phyloP scores from a whole-genome alignment of 2,113 vertebrate genomes.

The Potamarius usumacintae region DNA sequence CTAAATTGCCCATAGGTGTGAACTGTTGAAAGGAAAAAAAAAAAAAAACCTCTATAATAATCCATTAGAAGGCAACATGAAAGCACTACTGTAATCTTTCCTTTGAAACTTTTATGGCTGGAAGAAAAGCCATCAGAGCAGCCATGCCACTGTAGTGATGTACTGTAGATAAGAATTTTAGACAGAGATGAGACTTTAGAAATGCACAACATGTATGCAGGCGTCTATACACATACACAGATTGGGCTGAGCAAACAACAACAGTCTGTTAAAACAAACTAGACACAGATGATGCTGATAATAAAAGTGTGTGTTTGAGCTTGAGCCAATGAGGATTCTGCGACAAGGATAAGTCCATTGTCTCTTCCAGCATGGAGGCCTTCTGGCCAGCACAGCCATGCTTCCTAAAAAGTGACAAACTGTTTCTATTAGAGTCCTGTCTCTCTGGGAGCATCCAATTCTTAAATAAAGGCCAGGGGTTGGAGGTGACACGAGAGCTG shows the following conservation, averaged over 20 bases:
- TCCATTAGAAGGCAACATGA: no score
- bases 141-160: neutral
- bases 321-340: neutral
- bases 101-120: no score
- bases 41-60: no score
- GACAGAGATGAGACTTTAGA: neutral
- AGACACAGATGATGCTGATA: conserved; percentile 1
- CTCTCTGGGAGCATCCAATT: conserved; percentile 38
- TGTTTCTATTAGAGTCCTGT: conserved; percentile 44
- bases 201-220: neutral
- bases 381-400: conserved; percentile 26
- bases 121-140: no score
- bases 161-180: neutral
- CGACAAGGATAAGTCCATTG: conserved; percentile 23
- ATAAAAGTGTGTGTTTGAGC: neutral
- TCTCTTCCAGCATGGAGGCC: neutral
- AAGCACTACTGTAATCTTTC: no score
- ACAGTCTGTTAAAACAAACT: neutral
- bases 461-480: conserved; percentile 51
- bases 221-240: neutral
- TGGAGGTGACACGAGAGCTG: conserved; percentile 48
- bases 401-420: conserved; percentile 46
- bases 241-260: neutral
- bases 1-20: no score
- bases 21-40: no score